Base-by-base conservation (phyloP, 2,113 vertebrate genomes). In the Neodontobutis hainanensis region DNA sequence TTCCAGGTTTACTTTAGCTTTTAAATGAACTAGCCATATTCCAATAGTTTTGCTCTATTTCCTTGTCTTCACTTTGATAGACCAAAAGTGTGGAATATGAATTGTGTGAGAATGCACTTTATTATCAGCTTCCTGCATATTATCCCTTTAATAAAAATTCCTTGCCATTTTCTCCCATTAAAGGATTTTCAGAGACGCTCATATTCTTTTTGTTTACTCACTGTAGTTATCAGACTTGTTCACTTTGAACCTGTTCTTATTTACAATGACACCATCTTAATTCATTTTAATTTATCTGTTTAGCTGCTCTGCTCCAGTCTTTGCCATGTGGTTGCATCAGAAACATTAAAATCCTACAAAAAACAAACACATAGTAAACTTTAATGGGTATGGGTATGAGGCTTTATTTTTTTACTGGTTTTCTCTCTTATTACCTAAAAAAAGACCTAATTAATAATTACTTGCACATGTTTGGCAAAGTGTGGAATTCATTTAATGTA, bases 331-430 rank as follows among this genome's bases (percentile, higher is more conserved):
- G 77, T 87, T 89, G 86, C 82, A 89, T 88, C 83, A 87, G 82
- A 74, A 72, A 83, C 58, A 36, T 75, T 80, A 86, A 87, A 89
- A 81, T 59, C 19, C 84, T 80, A 85, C 87, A 86, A 90, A 92
- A 92, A 92, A 92, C 90, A 91, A 92, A 92, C 90, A 92, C 90
- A 83, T 83, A 86, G 83, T 92, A 90, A 91, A 92, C 49, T 89
- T 87, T 92, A 89, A 92, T 90, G 90, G 83, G 65, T 70, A 73
- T 78, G 73, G 80, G 87, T 84, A 80, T 85, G 59, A 83, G 72
- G 69, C 73, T 74, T 63, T n/a, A 51, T 47, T 57, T 40, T 62
- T 89, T 89, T 88, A 89, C 86, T 84, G 78, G 63, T 78, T 80
- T 74, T 81, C 66, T 73, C 70, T 80, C 76, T 83, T 82, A 89